phyloP scores from a whole-genome alignment of 1,140 invertebrate species.

The Aphaenogaster ashmeadi region DNA sequence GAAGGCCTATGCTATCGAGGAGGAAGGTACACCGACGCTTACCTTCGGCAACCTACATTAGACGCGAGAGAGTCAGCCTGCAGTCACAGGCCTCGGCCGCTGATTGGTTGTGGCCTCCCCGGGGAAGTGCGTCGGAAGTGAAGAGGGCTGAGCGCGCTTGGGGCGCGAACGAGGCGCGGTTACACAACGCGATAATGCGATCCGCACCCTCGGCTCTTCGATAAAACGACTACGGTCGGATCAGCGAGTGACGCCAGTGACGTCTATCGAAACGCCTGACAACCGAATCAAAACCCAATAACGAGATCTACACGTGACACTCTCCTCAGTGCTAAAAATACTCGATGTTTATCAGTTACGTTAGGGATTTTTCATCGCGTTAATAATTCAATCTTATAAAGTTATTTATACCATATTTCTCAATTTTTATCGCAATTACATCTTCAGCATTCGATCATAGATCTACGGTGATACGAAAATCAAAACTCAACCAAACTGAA shows the following conservation, averaged over 20 bases:
- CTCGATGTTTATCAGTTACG: neutral
- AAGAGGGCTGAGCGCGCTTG: constrained; percentile 75
- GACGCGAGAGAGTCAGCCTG: constrained; percentile 69
- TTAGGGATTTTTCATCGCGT: neutral
- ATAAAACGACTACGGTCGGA: neutral
- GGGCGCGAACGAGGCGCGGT: constrained; percentile 54
- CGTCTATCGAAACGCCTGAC: neutral
- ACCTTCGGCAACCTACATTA: constrained; percentile 70
- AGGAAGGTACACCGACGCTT: constrained; percentile 56
- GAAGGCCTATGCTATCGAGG: neutral
- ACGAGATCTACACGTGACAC: neutral
- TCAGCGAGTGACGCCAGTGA: neutral
- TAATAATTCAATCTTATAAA: neutral
- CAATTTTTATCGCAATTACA: neutral
- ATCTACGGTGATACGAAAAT: neutral
- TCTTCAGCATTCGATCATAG: neutral
- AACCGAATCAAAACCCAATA: neutral
- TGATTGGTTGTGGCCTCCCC: constrained; percentile 77
- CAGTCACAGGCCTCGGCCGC: constrained; percentile 66
- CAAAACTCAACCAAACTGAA: neutral
- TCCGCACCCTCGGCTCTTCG: neutral
- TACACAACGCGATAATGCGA: constrained; percentile 67
- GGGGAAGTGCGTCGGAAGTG: constrained; percentile 76
- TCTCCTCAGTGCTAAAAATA: neutral
- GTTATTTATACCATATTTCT: neutral